These are phyloP conservation scores for Tachyglossus aculeatus DNA, from an alignment of 2,797 vertebrate species.

Conservation along the genomic window DNA sequence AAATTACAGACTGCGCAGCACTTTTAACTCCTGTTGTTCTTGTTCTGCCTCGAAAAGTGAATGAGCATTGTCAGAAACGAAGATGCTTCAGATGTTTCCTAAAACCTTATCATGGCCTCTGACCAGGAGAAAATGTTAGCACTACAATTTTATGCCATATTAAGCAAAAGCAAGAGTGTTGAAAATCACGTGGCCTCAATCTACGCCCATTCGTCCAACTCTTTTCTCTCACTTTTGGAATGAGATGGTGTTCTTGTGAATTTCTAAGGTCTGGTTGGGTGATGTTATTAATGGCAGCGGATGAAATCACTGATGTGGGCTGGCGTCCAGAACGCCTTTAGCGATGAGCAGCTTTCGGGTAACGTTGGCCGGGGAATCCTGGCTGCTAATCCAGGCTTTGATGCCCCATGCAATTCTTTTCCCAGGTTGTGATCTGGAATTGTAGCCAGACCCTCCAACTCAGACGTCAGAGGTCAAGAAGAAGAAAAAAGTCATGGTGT, in stretches of 20 bases:
- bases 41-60: slow-evolving; percentile 1
- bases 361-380: too few relatives aligned
- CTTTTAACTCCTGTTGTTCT: slow-evolving; percentile 25
- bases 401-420: too few relatives aligned
- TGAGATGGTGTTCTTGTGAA: slow-evolving; percentile 39
- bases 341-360: too few relatives aligned
- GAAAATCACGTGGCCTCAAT: slow-evolving; percentile 28
- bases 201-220: slow-evolving; percentile 2
- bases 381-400: too few relatives aligned
- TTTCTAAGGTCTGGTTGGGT: slow-evolving; percentile 14
- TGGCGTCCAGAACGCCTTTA: too few relatives aligned
- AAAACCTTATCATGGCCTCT: slow-evolving; percentile 3
- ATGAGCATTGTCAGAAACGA: slow-evolving; percentile 15
- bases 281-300: neutral
- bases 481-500: too few relatives aligned
- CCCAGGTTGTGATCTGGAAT: too few relatives aligned
- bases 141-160: slow-evolving; percentile 11
- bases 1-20: neutral
- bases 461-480: too few relatives aligned
- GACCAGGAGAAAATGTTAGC: neutral
- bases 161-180: slow-evolving; percentile 18
- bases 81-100: neutral
- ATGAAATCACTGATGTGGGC: slow-evolving; percentile 16
- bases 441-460: too few relatives aligned
- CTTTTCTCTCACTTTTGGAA: slow-evolving; percentile 25